Base-by-base conservation (phyloP, 1,140 invertebrate species). In the Lepidostoma basale region DNA sequence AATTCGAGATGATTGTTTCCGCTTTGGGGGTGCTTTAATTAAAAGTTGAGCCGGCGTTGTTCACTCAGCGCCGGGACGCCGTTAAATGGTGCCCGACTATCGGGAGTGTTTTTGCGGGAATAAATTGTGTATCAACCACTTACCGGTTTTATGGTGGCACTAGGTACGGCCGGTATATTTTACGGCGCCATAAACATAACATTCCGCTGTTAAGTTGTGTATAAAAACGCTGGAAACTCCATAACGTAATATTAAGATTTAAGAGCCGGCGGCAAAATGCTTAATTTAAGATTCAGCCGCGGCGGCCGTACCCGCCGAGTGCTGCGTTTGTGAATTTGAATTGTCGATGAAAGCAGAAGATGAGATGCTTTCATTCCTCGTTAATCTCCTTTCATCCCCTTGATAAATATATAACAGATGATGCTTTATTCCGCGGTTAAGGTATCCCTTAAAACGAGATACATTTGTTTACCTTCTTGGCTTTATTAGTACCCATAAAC, bases 91-190 rank as follows among this genome's bases (percentile, higher is more conserved):
- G 14, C 45, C 8, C 45, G n/a, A 22, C 45, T 49, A 47, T 47
- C 45, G 5, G 33, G 10, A 9, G 18, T 49, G 45, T 49, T 49
- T 49, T 49, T 20, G 25, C 16, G 52, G 14, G 22, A 56, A 28
- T 56, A 56, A 62, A 62, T 45, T 45, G 45, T 62, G 60, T 49
- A 62, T 45, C 23, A 62, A 45, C 60, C 60, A 62, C 60, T 62
- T 62, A 45, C 60, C n/a, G 60, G 39, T 62, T 62, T n/a, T 62
- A 62, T 26, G 60, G 42, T 30, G n/a, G 56, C 56, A 33, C 56
- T 59, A 33, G 56, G 28, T 59, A 62, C 60, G 14, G 18, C 3
- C 52, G n/a, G 52, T 45, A 39, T 45, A 49, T 44, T 62, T 62
- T 47, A 62, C 47, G 22, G 23, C 42, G 16, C 28, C 60, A 49